Base-by-base conservation (phyloP, 1,140 invertebrate genomes). In the Monochamus saltuarius region DNA sequence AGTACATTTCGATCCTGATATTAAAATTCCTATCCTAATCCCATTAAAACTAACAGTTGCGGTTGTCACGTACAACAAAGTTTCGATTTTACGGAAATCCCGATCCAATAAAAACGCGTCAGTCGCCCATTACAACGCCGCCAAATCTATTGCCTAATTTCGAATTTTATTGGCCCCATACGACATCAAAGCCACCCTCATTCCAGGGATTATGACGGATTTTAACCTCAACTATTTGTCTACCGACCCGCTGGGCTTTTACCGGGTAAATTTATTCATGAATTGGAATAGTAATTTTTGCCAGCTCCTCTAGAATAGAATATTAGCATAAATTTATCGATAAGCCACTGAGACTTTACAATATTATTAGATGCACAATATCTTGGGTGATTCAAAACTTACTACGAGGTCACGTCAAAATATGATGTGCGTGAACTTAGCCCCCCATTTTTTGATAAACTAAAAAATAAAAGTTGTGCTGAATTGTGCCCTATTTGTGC, bases 191-290 rank as follows among this genome's bases (percentile, higher is more conserved):
- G 53, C 53, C 46, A 56, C 59, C 59, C 59, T 22, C 14, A 51
- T 50, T 19, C 45, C 11, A 35, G n/a, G 56, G 59, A 61, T 61
- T 61, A 61, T 61, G 46, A 56, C 59, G 53, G 59, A 61, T 61
- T 61, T 49, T 1, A 45, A 19, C 39, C 34, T 46, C 39, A 7
- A 50, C 42, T 42, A 51, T 60, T 60, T 54, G 58, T 60, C 39
- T 39, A 22, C 39, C 16, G 19, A 10, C 39, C 45, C 51, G 45
- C 46, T 61, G 46, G 36, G 8, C 34, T 37, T 16, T 16, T 56
- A 61, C 53, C 7, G 9, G 13, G 39, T 36, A 56, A 36, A 56
- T 56, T 56, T 61, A 54, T 61, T 61, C 49, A 61, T 61, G 55
- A 47, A 51, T 56, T 60, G 37, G 22, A 29, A 29, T 29, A 6